Base-by-base conservation (phyloP, 2,113 vertebrate genomes). In the Etia nguti region DNA sequence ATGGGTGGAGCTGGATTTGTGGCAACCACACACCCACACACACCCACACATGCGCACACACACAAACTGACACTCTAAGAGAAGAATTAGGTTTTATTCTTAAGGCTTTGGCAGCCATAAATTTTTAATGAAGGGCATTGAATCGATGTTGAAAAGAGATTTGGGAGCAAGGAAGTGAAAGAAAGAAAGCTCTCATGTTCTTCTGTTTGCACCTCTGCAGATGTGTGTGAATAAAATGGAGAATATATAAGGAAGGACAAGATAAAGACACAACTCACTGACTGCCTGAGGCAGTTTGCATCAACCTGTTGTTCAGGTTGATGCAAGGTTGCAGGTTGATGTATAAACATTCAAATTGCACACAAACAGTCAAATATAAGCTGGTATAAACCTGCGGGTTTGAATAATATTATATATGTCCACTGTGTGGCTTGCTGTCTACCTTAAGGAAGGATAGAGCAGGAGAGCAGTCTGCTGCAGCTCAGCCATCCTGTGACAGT, bases 401-500 rank as follows among this genome's bases (percentile, higher is more conserved):
- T 4, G 26, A 77, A 52, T 50, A 8, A 52, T 52, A 77, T n/a
- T 34, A 9, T 15, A 22, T 5, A 31, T 10, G 20, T 46, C 41
- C 34, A 31, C 6, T 79, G 55, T 46, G 12, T 29, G 22, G 56
- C 2, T 13, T 31, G 11, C 29, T 31, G 5, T 36, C 12, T 75
- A 54, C 41, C 24, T 81, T 10, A 24, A 20, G 20, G 26, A 3
- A 4, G 16, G 20, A 4, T 8, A 4, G 12, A 34, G 26, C 8
- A 24, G 52, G 6, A 20, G 70, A 80, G 34, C 46, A 57, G 80
- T 65, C 46, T 31, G 57, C 26, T 60, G 70, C 12, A 62, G 70
- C 79, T 26, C 16, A 48, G 62, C 46, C 81, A 83, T 91, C 86
- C 34, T 68, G 79, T 84, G 82, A 92, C 89, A 91, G 57, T 87